These are phyloP conservation scores for Manduca sexta DNA, from an alignment of 1,140 invertebrate genomes.

Conservation along the genomic window DNA sequence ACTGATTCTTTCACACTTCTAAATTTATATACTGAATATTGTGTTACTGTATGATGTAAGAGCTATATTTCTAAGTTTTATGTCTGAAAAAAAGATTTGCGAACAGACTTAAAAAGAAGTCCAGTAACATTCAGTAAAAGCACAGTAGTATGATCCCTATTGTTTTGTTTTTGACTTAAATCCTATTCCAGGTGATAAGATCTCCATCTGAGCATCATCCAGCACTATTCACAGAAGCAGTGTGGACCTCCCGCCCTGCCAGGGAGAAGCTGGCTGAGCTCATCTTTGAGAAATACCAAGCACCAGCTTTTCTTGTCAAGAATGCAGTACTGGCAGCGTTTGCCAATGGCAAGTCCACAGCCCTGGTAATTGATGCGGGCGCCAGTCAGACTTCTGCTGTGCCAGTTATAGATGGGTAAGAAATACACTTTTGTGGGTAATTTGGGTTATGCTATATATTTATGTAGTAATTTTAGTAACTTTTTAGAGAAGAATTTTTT, in stretches of 20 bases:
- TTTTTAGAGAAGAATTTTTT: no score
- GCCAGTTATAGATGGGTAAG: constrained; percentile 83
- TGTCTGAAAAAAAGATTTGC: no score
- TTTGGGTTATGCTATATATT: no score
- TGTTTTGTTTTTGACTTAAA: constrained; percentile 4
- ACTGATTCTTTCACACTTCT: no score
- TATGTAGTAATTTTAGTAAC: no score
- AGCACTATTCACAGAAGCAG: constrained; percentile 93
- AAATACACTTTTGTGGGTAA: neutral
- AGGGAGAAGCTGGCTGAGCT: constrained; percentile 94
- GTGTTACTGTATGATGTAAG: no score
- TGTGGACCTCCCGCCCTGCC: constrained; percentile 91
- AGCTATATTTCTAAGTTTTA: no score
- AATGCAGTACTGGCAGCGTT: constrained; percentile 96
- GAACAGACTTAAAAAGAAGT: no score
- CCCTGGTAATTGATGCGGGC: constrained; percentile 93
- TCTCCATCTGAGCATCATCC: constrained; percentile 92
- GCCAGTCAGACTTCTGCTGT: constrained; percentile 96
- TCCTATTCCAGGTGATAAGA: constrained; percentile 81
- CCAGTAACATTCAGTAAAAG: neutral
- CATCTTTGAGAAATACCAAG: constrained; percentile 97
- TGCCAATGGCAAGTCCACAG: constrained; percentile 92
- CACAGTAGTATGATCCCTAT: neutral
- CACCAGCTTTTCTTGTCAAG: constrained; percentile 95
- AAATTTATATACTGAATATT: no score